phyloP scores from a whole-genome alignment of 2,888 invertebrate genomes.

The Didymodactylos carnosus region DNA sequence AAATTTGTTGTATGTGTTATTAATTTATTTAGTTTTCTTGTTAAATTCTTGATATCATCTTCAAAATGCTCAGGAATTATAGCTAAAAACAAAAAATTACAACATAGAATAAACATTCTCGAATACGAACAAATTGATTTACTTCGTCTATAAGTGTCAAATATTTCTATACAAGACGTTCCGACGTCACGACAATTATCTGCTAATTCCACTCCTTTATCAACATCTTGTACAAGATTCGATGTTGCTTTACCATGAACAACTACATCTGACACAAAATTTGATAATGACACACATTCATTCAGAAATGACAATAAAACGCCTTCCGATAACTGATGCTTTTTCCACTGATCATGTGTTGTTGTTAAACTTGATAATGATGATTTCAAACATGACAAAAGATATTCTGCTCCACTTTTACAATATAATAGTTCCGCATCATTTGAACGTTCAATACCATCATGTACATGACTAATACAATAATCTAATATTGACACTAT shows the following conservation, averaged over 20 bases:
- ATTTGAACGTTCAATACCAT: neutral
- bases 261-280: neutral
- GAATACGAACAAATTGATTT: too few species aligned
- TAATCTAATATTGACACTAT: neutral
- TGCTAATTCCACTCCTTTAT: too few species aligned
- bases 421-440: neutral
- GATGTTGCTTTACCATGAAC: neutral
- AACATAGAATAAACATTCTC: too few species aligned
- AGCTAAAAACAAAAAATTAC: too few species aligned
- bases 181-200: neutral
- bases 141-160: too few species aligned
- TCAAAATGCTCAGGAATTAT: too few species aligned
- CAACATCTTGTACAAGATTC: neutral
- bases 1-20: neutral
- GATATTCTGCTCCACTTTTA: constrained; percentile 5
- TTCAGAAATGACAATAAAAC: neutral
- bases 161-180: neutral
- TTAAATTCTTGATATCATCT: too few species aligned
- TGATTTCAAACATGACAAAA: neutral
- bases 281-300: neutral
- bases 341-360: neutral
- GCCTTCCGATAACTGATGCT: neutral
- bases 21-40: too few species aligned
- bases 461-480: neutral
- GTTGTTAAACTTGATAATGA: neutral